Percentiles rank a stretch among this genome's conserved stretches.
Evolutionary conservation across 1,140 invertebrate species (phyloP).

Genomic region (Bradysia coprophila): DNA sequence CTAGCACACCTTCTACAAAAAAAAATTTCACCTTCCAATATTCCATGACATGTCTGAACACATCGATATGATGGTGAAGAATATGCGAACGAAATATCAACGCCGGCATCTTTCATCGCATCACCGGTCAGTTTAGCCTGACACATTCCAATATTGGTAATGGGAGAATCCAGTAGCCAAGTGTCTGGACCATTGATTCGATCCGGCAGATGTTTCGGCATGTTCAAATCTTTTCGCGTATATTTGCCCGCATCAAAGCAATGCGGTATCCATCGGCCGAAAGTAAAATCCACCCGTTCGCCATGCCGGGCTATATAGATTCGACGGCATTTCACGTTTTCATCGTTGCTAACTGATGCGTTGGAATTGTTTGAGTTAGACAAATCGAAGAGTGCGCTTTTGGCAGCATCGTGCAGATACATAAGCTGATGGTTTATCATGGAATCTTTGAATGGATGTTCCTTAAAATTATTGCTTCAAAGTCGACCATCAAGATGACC

Average conservation of each 20-base stretch:
- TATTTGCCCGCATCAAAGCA: slow-evolving; percentile 74
- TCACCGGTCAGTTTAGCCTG: slow-evolving; percentile 61
- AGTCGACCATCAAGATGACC: too few species aligned
- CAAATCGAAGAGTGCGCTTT: too few species aligned
- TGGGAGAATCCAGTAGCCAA: slow-evolving; percentile 64
- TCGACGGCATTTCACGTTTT: too few species aligned
- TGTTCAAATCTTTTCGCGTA: slow-evolving; percentile 68
- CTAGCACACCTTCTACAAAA: too few species aligned
- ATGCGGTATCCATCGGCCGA: slow-evolving; percentile 69
- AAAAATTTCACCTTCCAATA: slow-evolving; percentile 42
- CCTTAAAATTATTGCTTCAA: too few species aligned
- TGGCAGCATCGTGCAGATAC: too few species aligned
- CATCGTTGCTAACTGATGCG: too few species aligned
- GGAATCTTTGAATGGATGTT: too few species aligned
- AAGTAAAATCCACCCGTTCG: slow-evolving; percentile 81
- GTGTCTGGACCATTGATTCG: slow-evolving; percentile 37
- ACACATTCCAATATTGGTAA: slow-evolving; percentile 63
- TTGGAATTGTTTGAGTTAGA: too few species aligned
- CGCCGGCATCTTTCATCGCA: slow-evolving; percentile 44
- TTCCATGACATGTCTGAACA: slow-evolving; percentile 67
- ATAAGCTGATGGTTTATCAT: too few species aligned
- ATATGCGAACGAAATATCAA: slow-evolving; percentile 53
- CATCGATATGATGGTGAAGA: slow-evolving; percentile 76
- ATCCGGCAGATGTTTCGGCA: slow-evolving; percentile 56
- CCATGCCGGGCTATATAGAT: slow-evolving; percentile 71